Base-by-base conservation (phyloP, 2,797 vertebrate species). In the Meda fulgida region DNA sequence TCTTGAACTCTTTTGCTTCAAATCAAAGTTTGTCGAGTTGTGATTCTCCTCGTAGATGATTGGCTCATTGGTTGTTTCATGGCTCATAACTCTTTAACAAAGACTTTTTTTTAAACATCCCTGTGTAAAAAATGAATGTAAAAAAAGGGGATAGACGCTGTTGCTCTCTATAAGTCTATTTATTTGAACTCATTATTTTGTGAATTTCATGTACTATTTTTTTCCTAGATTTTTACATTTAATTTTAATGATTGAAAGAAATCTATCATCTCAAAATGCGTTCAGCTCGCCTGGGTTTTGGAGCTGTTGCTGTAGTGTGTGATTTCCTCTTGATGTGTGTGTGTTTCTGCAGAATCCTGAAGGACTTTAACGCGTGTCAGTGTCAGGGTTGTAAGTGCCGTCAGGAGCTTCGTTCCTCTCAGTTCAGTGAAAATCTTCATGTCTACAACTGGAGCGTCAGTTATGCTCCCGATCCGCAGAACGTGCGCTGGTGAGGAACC, bases 311-410 rank as follows among this genome's bases (percentile, higher is more conserved):
- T 58, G n/a, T 14, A 1, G 58, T n/a, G 7, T 75, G 4, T n/a
- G 23, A 38, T 1, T 70, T 23, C 70, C 18, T 21, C 36, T 60
- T 43, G 53, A 1, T 2, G 70, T 40, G 2, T 70, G 70, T 40
- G 2, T 79, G 0, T 76, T 1, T 79, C 1, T 26, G 0, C 88
- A 99, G 97, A 89, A 98, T 99, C 89, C 92, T 99, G 89, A 98
- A 98, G 93, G 97, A 99, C 92, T 99, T 99, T 89, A 99, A 99
- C 0, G 97, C 96, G 8, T 99, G 98, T 83, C 98, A 99, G 91
- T 97, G 97, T 77, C 97, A 99, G 90, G 98, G 97, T 16, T 99
- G 97, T 53, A 90, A 93, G 0, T 99, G 97, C 84, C 96, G 91
- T 0, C 97, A 95, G 90, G 97, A 99, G 90, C 98, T 97, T 0